Evolutionary conservation across 1,140 invertebrate genomes (phyloP).

Genomic region (Sinonovacula constricta): DNA sequence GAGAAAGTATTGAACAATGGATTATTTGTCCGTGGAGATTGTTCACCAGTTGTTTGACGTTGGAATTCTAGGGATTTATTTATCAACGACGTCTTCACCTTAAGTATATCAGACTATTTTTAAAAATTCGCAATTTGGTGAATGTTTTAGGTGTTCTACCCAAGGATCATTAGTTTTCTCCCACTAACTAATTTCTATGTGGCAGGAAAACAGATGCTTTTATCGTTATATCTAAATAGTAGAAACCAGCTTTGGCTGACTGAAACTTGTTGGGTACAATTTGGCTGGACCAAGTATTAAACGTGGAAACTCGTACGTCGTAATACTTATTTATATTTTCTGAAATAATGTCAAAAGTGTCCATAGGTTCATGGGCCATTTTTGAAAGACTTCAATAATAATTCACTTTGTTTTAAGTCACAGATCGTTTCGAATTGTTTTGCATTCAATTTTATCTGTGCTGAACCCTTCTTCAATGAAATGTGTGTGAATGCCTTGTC

Average conservation of each 20-base stretch:
- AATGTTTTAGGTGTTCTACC: no score
- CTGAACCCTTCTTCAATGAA: no score
- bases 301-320: slow-evolving; percentile 1
- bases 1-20: neutral
- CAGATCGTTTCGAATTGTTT: no score
- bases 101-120: slow-evolving; percentile 6
- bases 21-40: neutral
- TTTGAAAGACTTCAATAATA: no score
- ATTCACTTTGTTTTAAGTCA: no score
- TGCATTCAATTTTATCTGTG: no score
- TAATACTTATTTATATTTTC: no score
- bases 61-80: neutral
- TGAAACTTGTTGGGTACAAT: neutral
- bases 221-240: neutral
- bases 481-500: no score
- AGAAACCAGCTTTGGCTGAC: slow-evolving; percentile 21
- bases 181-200: neutral
- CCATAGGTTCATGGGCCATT: no score
- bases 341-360: no score
- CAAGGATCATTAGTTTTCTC: neutral
- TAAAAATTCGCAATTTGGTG: neutral
- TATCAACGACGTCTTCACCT: neutral
- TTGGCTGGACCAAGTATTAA: neutral
- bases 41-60: neutral
- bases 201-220: slow-evolving; percentile 3